phyloP scores from a whole-genome alignment of 2,113 vertebrate species.

The Gavia stellata region DNA sequence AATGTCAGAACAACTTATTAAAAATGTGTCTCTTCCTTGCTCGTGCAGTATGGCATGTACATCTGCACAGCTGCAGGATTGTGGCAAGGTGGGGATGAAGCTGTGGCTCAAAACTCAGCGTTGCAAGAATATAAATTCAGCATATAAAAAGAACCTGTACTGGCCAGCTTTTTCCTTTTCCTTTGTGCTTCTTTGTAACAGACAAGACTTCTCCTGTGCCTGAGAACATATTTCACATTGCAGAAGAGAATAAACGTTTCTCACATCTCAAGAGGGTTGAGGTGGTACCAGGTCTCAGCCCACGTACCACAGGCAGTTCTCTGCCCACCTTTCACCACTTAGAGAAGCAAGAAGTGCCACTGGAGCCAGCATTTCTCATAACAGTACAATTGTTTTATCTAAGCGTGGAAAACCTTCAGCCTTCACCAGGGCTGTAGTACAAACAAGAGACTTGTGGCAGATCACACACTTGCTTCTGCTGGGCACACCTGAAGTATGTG shows the following conservation, averaged over 20 bases:
- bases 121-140: conserved; percentile 12
- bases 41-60: not conserved
- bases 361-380: not conserved
- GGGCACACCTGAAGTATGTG: not conserved
- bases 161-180: not conserved
- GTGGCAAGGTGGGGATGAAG: not conserved
- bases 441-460: not conserved
- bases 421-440: not conserved
- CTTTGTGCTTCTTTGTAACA: not conserved
- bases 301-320: not conserved
- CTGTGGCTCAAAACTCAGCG: not conserved
- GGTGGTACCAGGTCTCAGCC: not conserved
- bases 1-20: conserved; percentile 62
- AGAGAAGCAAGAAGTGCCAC: not conserved
- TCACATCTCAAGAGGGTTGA: not conserved
- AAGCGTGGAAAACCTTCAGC: not conserved
- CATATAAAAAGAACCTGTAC: not conserved
- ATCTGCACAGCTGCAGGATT: conserved; percentile 13
- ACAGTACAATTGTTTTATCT: not conserved
- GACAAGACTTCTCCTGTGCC: not conserved
- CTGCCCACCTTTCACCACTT: not conserved
- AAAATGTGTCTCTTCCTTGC: conserved; percentile 23
- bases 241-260: not conserved
- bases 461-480: not conserved
- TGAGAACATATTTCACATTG: not conserved